Percentiles rank a stretch among this genome's conserved stretches.
Conservation (phyloP, 2,888 invertebrate genomes). For the Idaea dimidiata region DNA sequence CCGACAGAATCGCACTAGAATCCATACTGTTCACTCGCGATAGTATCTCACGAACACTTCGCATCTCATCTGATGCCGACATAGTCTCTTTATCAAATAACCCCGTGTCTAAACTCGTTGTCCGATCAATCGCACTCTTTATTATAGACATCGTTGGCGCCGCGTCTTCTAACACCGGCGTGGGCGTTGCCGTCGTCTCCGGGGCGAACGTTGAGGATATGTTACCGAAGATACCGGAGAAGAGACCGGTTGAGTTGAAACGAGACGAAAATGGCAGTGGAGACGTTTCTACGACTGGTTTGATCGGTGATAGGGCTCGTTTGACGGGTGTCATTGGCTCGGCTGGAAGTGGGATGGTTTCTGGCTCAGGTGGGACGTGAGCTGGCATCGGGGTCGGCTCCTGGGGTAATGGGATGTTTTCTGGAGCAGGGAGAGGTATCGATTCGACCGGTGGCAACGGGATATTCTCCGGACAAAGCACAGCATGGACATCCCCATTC, state of each 20-base stretch:
- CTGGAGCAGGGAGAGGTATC: conserved; percentile 68
- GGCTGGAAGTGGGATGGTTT: conserved; percentile 66
- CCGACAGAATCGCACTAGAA: conserved; percentile 74
- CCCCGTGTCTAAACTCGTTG: conserved; percentile 71
- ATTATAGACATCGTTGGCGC: conserved; percentile 73
- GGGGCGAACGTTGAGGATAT: conserved; percentile 58
- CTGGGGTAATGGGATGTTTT: conserved; percentile 64
- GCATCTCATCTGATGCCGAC: conserved; percentile 67
- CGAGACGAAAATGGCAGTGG: conserved; percentile 60
- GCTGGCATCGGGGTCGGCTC: conserved; percentile 57
- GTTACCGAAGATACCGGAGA: conserved; percentile 71
- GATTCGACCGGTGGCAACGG: conserved; percentile 68
- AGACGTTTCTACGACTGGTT: conserved; percentile 48
- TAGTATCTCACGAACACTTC: conserved; percentile 73
- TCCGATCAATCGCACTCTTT: conserved; percentile 77
- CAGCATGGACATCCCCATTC: conserved; percentile 66
- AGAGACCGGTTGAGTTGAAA: conserved; percentile 67
- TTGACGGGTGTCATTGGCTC: conserved; percentile 54
- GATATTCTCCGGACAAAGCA: conserved; percentile 65
- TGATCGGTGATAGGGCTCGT: conserved; percentile 20
- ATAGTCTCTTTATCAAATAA: conserved; percentile 66
- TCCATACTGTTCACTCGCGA: conserved; percentile 78
- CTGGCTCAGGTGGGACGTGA: conserved; percentile 53
- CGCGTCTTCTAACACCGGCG: conserved; percentile 38
- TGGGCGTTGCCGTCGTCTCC: conserved; percentile 50